Evolutionary conservation across 2,113 vertebrate genomes (phyloP), one percentile per base, ranked within the genome.

Genomic region (Megaptera novaeangliae): DNA sequence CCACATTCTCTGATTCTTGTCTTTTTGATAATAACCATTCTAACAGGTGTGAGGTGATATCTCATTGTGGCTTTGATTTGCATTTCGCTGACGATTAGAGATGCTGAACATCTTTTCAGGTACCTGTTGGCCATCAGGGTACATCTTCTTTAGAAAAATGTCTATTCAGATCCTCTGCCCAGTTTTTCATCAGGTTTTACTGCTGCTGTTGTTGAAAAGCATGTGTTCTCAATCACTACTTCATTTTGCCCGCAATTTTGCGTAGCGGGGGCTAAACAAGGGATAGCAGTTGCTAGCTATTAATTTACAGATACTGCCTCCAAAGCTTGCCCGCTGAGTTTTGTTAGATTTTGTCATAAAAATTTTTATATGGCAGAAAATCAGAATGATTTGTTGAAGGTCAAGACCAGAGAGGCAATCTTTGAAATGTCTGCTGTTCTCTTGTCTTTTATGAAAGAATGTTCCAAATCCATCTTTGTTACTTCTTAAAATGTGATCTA

Each of bases 401-500:
- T 97, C 96, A 94, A 1, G 34, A 63, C 93, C 7, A 1, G 94
- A 96, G 90, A 96, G 84, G 81, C 85, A 74, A 13, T 91, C 93
- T 97, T 89, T 93, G 95, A 68, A 94, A 52, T 96, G 72, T 74
- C 93, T 88, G 88, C 82, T 92, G 96, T 96, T 96, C 91, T 97
- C 91, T 36, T 21, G 64, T 44, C 93, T 91, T 95, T 95, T 91
- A 91, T 75, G 88, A 85, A 89, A 95, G 72, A 52, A 25, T 78
- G 88, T 55, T 96, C 72, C 57, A 82, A 82, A n/a, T 36, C 52
- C 57, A 61, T 91, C 88, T 96, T 95, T 74, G 85, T 91, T 95
- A 75, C 66, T 91, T 88, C 81, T 95, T 86, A 95, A 97, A 98
- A 88, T 96, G 94, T 81, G 77, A 96, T 97, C 88, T 83, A 92